These are phyloP conservation scores for Pangasius krempfi DNA, from an alignment of 2,797 vertebrate species.

Conservation along the genomic window DNA sequence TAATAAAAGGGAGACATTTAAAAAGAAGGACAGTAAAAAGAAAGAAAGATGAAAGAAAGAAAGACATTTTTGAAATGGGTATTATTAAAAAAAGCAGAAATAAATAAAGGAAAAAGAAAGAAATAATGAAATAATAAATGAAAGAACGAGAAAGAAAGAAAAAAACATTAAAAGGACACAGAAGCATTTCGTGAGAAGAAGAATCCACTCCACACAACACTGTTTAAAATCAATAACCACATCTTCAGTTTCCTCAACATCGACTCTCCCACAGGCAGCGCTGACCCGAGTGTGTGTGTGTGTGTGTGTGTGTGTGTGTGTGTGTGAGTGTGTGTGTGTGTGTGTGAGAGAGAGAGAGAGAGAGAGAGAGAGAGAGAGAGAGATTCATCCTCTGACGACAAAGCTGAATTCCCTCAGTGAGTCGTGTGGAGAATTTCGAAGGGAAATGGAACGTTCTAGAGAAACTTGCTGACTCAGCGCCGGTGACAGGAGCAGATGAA, in stretches of 20 bases:
- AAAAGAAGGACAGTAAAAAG: no score
- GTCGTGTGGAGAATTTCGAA: background rate
- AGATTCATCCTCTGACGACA: background rate
- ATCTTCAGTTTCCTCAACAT: background rate
- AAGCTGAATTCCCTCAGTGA: background rate
- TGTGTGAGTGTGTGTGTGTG: background rate
- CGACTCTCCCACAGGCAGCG: background rate
- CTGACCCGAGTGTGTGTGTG: background rate
- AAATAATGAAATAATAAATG: background rate
- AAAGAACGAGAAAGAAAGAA: background rate
- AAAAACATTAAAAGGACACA: background rate
- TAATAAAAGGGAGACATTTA: no score
- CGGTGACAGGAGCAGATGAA: background rate
- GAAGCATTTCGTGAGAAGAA: background rate
- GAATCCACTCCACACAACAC: background rate
- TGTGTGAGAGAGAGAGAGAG: background rate
- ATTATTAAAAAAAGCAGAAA: background rate
- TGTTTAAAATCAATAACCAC: background rate
- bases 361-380: background rate
- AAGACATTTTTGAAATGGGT: background rate
- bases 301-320: background rate
- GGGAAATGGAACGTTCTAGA: background rate
- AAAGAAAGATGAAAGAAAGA: no score
- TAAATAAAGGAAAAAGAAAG: background rate
- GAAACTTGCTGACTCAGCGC: background rate